These are phyloP conservation scores for Fragum whitleyi DNA, from an alignment of 2,888 invertebrate genomes.

Conservation along the genomic window DNA sequence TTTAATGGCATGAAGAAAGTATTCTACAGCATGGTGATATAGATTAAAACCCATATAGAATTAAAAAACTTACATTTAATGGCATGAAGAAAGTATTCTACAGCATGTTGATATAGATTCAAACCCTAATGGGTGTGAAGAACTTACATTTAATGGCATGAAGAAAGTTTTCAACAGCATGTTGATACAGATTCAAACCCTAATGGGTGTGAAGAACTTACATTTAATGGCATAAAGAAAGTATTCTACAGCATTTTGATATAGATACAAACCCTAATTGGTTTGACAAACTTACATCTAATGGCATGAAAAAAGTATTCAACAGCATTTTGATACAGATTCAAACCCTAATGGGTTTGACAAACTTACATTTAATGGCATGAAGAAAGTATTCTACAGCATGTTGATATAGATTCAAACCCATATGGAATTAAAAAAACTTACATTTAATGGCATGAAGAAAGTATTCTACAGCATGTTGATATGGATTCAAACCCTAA, in stretches of 20 bases:
- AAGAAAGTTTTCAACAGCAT: conserved; percentile 98
- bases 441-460: conserved; percentile 99
- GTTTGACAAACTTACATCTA: conserved; percentile 95
- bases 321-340: conserved; percentile 97
- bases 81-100: conserved; percentile 99
- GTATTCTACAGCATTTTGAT: conserved; percentile 99
- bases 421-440: too few relatives aligned
- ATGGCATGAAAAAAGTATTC: conserved; percentile 99
- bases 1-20: conserved; percentile 99
- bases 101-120: conserved; percentile 97
- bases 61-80: conserved; percentile 97
- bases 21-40: conserved; percentile 99
- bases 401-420: conserved; percentile 97
- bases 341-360: too few relatives aligned
- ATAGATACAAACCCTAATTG: conserved; percentile 96
- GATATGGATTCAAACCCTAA: conserved; percentile 97
- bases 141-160: conserved; percentile 98
- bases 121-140: too few relatives aligned
- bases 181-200: conserved; percentile 97
- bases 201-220: too few relatives aligned
- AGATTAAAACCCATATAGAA: too few relatives aligned
- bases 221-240: conserved; percentile 99
- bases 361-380: conserved; percentile 97
- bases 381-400: conserved; percentile 99
- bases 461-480: conserved; percentile 99